Evolutionary conservation across 2,888 invertebrate genomes (phyloP), one percentile per base, ranked within the genome.

Genomic region (Lycophotia porphyrea): DNA sequence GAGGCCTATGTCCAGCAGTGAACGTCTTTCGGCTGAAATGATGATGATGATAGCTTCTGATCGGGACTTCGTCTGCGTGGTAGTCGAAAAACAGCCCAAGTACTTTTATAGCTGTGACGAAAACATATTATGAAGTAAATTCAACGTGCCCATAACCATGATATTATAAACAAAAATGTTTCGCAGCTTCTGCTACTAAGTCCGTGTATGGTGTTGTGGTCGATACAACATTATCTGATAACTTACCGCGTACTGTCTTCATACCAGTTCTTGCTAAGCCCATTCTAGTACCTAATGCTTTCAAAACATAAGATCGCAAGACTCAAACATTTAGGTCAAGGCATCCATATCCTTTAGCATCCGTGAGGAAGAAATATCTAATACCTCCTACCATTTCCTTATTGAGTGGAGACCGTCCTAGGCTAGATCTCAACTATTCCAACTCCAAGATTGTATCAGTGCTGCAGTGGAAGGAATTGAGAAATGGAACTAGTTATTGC

Each of bases 401-500:
- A 91, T 90, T 88, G 83, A 87, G 86, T 84, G 65, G 67, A 78
- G 74, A 80, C 78, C 75, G 79, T 87, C 87, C 81, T 60, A n/a
- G 77, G 75, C 73, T 74, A 76, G 82, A 86, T 85, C 82, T 77
- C 75, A 77, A 67, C 73, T 81, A 84, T 82, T 84, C 73, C 80
- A 81, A 84, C 78, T 82, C 64, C 63, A 81, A 85, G 91, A 92
- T 91, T 82, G 71, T 85, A 91, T 90, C 89, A 68, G n/a, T n/a
- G n/a, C n/a, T n/a, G n/a, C n/a, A n/a, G 83, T 79, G 76, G 75
- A 81, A 81, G 84, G 80, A 88, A 85, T 90, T 92, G 90, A 91
- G 90, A 91, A 92, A 93, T 91, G 87, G 85, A 84, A 84, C 89
- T 87, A 87, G 89, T 90, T 92, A 93, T 90, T 92, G 90, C 89